These are phyloP conservation scores for Nezara viridula DNA, from an alignment of 2,888 invertebrate species.

Conservation along the genomic window DNA sequence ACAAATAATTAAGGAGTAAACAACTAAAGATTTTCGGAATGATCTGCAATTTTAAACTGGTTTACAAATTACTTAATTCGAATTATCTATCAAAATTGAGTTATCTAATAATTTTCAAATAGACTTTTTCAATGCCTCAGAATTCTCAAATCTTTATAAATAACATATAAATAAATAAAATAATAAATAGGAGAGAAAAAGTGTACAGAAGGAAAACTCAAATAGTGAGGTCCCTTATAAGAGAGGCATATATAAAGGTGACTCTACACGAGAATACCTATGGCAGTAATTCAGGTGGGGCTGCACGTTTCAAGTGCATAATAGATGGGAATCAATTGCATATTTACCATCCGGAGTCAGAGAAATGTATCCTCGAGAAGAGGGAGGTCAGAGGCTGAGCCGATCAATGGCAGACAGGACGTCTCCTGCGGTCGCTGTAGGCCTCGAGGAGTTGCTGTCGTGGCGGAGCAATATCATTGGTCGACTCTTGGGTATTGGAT, in stretches of 20 bases:
- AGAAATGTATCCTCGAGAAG: not conserved
- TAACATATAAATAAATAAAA: too few species aligned
- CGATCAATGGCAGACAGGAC: slow-evolving; percentile 28
- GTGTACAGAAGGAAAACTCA: not conserved
- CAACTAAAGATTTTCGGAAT: too few species aligned
- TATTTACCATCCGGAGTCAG: not conserved
- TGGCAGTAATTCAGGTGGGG: not conserved
- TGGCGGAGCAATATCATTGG: not conserved
- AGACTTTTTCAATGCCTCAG: too few species aligned
- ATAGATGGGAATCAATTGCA: not conserved
- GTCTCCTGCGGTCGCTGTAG: not conserved
- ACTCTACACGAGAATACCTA: not conserved
- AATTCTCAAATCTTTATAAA: too few species aligned
- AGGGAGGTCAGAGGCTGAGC: slow-evolving; percentile 8
- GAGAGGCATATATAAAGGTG: not conserved
- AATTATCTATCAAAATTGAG: too few species aligned
- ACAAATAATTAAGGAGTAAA: too few species aligned
- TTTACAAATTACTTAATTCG: too few species aligned
- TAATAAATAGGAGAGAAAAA: too few species aligned
- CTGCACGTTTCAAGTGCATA: not conserved
- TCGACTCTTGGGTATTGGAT: too few species aligned
- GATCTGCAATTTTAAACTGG: too few species aligned
- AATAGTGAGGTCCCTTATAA: not conserved
- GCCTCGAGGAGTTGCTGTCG: not conserved
- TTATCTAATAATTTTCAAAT: too few species aligned